These are phyloP conservation scores for Callithrix jacchus DNA, from an alignment of 2,113 vertebrate genomes.

Conservation along the genomic window DNA sequence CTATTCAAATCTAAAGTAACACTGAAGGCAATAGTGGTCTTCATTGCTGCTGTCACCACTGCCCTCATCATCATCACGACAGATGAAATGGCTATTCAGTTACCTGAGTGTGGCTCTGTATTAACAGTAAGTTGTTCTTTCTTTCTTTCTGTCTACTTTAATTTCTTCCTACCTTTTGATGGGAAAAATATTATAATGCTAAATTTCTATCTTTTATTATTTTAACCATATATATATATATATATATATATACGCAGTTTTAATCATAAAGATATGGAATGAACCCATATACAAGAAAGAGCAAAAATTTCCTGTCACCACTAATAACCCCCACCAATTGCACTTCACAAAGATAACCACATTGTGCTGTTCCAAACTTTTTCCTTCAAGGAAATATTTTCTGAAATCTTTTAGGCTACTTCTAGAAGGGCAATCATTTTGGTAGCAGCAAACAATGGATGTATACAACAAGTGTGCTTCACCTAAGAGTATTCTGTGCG, in stretches of 20 bases:
- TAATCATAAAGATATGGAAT: neutral
- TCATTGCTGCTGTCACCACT: too few relatives aligned
- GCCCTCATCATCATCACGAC: neutral
- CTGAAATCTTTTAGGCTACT: neutral
- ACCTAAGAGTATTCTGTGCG: neutral
- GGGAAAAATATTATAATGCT: neutral
- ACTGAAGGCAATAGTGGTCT: neutral
- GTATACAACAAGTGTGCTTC: neutral
- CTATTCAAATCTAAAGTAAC: neutral
- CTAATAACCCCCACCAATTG: neutral
- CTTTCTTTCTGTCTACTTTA: neutral
- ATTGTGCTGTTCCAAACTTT: neutral
- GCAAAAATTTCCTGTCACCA: neutral
- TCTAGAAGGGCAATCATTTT: neutral
- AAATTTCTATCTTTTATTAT: neutral
- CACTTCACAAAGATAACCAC: neutral
- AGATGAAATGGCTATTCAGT: neutral
- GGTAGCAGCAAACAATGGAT: neutral
- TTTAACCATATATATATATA: neutral
- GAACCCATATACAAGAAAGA: neutral
- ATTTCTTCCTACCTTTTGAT: neutral
- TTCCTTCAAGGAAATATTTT: constrained; percentile 6
- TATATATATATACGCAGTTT: neutral
- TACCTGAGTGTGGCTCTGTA: neutral
- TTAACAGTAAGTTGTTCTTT: neutral